Evolutionary conservation across 2,888 invertebrate species (phyloP).

Genomic region (Amblyjoppa fuscipennis): DNA sequence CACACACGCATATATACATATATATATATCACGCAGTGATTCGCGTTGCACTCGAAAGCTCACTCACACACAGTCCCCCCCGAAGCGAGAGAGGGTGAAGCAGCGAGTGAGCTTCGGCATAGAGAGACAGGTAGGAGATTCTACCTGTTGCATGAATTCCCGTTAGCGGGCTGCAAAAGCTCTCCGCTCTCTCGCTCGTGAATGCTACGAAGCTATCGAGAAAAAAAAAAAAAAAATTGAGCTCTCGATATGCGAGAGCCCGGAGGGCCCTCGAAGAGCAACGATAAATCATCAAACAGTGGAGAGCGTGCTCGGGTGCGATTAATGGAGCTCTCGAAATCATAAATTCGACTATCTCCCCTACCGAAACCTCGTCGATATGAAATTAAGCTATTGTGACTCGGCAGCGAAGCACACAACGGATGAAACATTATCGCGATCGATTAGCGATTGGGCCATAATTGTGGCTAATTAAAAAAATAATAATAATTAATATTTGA

Average conservation of each 20-base stretch:
- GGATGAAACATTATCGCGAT: not conserved
- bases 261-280: constrained; percentile 32
- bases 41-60: constrained; percentile 58
- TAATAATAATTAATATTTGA: not conserved
- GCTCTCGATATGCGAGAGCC: constrained; percentile 51
- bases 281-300: constrained; percentile 59
- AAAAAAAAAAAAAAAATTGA: constrained; percentile 47
- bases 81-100: constrained; percentile 45
- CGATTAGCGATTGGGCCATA: not conserved
- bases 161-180: constrained; percentile 50
- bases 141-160: constrained; percentile 81
- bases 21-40: constrained; percentile 59
- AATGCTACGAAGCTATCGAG: constrained; percentile 49
- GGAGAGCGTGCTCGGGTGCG: constrained; percentile 39
- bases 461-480: not conserved
- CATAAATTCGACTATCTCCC: constrained; percentile 43
- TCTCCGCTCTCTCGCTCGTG: constrained; percentile 22
- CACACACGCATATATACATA: constrained; percentile 10
- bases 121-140: constrained; percentile 70
- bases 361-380: constrained; percentile 32
- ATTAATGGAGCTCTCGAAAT: constrained; percentile 51
- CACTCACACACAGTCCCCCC: constrained; percentile 2
- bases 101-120: constrained; percentile 45
- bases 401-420: constrained; percentile 21
- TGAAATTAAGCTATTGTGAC: constrained; percentile 51